Evolutionary conservation across 35 echinoderm and acorn worm genomes (phyloP).

Genomic region (Diadema setosum): DNA sequence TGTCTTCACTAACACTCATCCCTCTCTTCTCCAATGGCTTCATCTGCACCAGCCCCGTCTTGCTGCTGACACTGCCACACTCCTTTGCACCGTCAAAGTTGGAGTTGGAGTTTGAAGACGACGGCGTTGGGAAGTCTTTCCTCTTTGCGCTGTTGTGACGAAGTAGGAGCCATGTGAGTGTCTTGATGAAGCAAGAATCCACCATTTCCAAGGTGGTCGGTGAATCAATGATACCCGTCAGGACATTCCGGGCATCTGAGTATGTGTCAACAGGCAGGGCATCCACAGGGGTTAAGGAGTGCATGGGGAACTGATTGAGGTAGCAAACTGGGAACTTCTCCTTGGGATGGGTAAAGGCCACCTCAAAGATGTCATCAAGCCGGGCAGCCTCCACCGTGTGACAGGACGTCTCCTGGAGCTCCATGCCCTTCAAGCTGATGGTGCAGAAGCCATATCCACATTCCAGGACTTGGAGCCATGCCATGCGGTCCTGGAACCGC

Average conservation of each 20-base stretch:
- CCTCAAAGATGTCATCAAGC: slow-evolving; percentile 87
- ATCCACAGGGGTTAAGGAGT: slow-evolving; percentile 82
- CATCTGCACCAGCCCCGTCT: background rate
- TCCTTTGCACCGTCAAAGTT: background rate
- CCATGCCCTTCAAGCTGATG: slow-evolving; percentile 92
- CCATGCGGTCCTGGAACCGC: slow-evolving; percentile 96
- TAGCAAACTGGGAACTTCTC: slow-evolving; percentile 36
- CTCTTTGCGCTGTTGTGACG: slow-evolving; percentile 54
- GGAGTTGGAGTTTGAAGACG: background rate
- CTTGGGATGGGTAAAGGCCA: slow-evolving; percentile 42
- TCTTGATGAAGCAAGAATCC: slow-evolving; percentile 67
- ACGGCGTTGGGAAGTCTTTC: slow-evolving; percentile 16
- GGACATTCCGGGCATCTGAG: slow-evolving; percentile 85
- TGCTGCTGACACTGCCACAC: background rate
- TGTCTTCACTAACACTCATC: slow-evolving; percentile 67
- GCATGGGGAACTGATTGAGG: slow-evolving; percentile 58
- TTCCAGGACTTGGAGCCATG: slow-evolving; percentile 93
- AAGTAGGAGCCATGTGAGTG: slow-evolving; percentile 73
- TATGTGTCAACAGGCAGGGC: slow-evolving; percentile 76
- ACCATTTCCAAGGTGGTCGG: slow-evolving; percentile 62
- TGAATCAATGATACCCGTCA: slow-evolving; percentile 95
- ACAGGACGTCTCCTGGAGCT: slow-evolving; percentile 95
- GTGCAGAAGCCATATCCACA: slow-evolving; percentile 80
- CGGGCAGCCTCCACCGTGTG: slow-evolving; percentile 86
- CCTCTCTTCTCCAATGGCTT: background rate